A percentile compares a stretch with the other conserved stretches of the same genome.
Evolutionary conservation across 2,888 invertebrate species (phyloP).

Genomic region (Branchellion lobata): DNA sequence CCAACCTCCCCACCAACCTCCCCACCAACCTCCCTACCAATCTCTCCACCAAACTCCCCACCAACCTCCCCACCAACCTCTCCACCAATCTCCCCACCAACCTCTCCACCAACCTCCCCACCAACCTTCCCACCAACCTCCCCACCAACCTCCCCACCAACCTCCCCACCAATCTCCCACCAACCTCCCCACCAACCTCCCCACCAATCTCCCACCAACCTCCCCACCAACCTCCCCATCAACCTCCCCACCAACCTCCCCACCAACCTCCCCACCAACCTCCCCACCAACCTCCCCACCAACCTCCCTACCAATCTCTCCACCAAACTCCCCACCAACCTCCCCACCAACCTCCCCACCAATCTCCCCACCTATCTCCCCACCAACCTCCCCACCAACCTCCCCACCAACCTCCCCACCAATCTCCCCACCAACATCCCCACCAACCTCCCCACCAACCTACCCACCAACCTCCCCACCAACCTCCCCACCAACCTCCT

Average conservation of each 20-base stretch:
- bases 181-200: not conserved
- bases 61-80: too few species aligned
- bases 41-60: not conserved
- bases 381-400: not conserved
- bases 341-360: too few species aligned
- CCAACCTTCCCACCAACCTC: not conserved
- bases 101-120: not conserved
- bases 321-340: too few species aligned
- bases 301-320: too few species aligned
- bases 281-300: too few species aligned
- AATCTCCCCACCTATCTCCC: too few species aligned
- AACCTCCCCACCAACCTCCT: constrained; percentile 2
- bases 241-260: constrained; percentile 8
- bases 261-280: not conserved
- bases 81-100: not conserved
- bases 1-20: not conserved
- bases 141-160: not conserved
- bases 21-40: not conserved
- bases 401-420: not conserved
- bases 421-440: not conserved
- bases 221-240: not conserved
- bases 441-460: not conserved
- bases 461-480: not conserved
- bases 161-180: not conserved
- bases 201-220: not conserved